Evolutionary conservation across 2,888 invertebrate genomes (phyloP).

Genomic region (Cylindroiulus punctatus): DNA sequence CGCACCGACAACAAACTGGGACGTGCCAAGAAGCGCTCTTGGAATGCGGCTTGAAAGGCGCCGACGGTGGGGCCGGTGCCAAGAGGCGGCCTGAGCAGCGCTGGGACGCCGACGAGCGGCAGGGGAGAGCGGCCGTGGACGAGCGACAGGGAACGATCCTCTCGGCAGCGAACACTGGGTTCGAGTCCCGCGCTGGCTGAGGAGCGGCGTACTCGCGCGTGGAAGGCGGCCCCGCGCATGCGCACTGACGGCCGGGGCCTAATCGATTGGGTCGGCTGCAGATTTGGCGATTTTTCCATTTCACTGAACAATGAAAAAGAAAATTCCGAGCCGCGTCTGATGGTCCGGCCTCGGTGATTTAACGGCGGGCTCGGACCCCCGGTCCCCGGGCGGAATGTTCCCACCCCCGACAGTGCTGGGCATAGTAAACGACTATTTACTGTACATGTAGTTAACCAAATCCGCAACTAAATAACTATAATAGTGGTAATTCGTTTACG

Average conservation of each 20-base stretch:
- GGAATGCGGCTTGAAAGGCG: background rate
- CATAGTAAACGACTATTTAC: no score
- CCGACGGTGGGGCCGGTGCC: background rate
- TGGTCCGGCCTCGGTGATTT: constrained; percentile 51
- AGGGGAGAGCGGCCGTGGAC: background rate
- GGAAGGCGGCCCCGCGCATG: background rate
- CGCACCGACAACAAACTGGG: background rate
- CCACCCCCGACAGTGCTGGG: no score
- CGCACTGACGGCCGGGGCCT: constrained; percentile 28
- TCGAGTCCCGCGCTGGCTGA: background rate
- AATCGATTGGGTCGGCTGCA: constrained; percentile 56
- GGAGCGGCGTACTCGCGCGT: background rate
- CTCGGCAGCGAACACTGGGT: background rate
- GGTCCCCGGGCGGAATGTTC: background rate
- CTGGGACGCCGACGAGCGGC: background rate
- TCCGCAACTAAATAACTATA: no score
- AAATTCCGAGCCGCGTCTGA: constrained; percentile 41
- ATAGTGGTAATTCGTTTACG: no score
- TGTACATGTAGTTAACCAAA: no score
- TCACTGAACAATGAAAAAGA: constrained; percentile 56
- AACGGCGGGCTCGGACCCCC: background rate
- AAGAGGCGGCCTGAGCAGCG: background rate
- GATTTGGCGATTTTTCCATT: constrained; percentile 56
- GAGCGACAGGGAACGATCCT: background rate
- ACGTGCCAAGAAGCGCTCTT: background rate